Conservation (phyloP, 2,888 invertebrate species). For the Drosophila silvestris region DNA sequence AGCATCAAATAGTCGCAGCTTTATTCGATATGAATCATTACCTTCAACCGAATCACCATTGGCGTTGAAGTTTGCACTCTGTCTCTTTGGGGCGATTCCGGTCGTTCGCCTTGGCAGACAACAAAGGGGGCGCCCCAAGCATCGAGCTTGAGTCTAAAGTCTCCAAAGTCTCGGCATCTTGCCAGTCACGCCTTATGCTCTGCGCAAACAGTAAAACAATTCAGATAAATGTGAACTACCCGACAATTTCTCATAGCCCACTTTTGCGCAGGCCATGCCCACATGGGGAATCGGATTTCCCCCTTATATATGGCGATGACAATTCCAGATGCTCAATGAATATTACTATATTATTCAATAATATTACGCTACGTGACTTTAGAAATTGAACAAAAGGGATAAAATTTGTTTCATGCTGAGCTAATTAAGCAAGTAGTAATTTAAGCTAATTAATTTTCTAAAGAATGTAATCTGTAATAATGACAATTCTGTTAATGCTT, state of each 20-base stretch:
- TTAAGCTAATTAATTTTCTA: conserved; percentile 3
- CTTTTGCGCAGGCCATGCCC: conserved; percentile 42
- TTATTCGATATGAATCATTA: conserved; percentile 64
- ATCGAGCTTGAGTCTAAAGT: background rate
- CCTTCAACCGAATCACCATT: conserved; percentile 70
- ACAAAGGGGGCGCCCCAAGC: background rate
- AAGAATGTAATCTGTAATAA: conserved; percentile 5
- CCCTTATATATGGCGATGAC: conserved; percentile 23
- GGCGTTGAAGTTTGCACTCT: conserved; percentile 47
- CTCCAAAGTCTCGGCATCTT: conserved; percentile 11
- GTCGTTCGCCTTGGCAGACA: conserved; percentile 47
- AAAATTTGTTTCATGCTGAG: background rate
- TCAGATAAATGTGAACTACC: conserved; percentile 43
- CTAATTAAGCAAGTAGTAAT: conserved; percentile 1
- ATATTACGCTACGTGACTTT: conserved; percentile 46
- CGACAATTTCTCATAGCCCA: conserved; percentile 17
- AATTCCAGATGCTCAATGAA: conserved; percentile 51
- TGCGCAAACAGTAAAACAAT: conserved; percentile 36
- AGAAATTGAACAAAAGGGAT: conserved; percentile 1
- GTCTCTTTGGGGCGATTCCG: conserved; percentile 16
- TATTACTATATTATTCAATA: background rate
- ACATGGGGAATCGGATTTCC: conserved; percentile 51
- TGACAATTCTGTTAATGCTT: background rate
- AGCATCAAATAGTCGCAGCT: conserved; percentile 33
- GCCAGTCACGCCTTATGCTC: conserved; percentile 57